Evolutionary conservation across 2,888 invertebrate species (phyloP), one percentile per base, ranked within the genome.

Genomic region (Drosophila flavopinicola): DNA sequence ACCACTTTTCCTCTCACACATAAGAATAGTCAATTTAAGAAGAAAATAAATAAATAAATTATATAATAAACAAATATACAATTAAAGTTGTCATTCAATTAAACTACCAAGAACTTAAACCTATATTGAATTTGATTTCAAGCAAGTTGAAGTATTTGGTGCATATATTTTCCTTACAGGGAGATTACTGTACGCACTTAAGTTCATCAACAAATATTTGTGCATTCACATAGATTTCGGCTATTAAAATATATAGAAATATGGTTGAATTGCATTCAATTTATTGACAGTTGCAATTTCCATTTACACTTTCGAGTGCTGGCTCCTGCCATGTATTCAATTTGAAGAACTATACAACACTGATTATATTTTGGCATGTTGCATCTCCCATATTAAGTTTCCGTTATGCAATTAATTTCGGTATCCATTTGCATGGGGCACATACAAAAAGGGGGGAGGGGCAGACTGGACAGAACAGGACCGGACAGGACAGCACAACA

Each of bases 351-450:
- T 37, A 7, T 35, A n/a, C 35, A 58, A 20, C 29, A 17, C 17
- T 58, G 59, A 2, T 9, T 4, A 23, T 27, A 35, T 57, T 57
- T 11, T 9, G 29, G 5, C 44, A 35, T 35, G 39, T 20, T 33
- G n/a, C 25, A 0, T 39, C 39, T 20, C 23, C 6, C 25, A 3
- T 30, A 15, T 27, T 2, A 30, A 10, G 1, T 20, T 5, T 39
- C 29, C 13, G 39, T 29, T 58, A 17, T 51, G 51, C 37, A 44
- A 66, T 66, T 66, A 66, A 41, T 66, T 42, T 47, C 30, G 58
- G 13, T 35, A 42, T 42, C 47, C 30, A 51, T 58, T 51, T 47
- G 49, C 45, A 38, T 41, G 35, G 10, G n/a, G 35, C 59, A 48
- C 37, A 37, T 59, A 39, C 35, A 29, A n/a, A 25, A 1, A 11